phyloP scores from a whole-genome alignment of 2,113 vertebrate species.

The Peromyscus polionotus region DNA sequence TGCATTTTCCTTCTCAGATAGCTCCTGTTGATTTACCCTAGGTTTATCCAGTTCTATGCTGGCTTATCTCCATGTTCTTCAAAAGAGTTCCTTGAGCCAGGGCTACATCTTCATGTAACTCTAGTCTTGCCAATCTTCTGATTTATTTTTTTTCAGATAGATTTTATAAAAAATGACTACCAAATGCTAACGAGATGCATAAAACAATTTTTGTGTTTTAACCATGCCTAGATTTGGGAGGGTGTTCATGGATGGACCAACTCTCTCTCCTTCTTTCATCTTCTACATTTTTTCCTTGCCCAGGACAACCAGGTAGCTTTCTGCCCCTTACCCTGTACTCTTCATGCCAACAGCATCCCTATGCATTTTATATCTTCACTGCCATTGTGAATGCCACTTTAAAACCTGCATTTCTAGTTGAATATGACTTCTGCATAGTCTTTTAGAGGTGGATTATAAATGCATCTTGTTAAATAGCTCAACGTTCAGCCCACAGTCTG shows the following conservation, averaged over 20 bases:
- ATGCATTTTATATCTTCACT: background rate
- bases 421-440: accelerated
- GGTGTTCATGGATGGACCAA: accelerated
- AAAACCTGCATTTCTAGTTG: background rate
- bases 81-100: background rate
- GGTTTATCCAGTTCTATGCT: background rate
- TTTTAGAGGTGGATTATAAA: background rate
- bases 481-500: background rate
- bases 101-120: background rate
- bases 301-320: background rate
- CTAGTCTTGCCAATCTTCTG: background rate
- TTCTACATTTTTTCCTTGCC: background rate
- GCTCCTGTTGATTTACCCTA: background rate
- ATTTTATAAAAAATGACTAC: background rate
- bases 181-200: background rate
- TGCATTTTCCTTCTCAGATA: background rate
- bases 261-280: accelerated
- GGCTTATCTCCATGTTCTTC: background rate
- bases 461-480: background rate
- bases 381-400: background rate
- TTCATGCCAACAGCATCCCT: background rate
- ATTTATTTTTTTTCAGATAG: background rate
- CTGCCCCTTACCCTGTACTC: accelerated
- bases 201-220: background rate
- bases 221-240: background rate